Evolutionary conservation across 2,113 vertebrate genomes (phyloP), one percentile per base, ranked within the genome.

Genomic region (Oncorhynchus tshawytscha): DNA sequence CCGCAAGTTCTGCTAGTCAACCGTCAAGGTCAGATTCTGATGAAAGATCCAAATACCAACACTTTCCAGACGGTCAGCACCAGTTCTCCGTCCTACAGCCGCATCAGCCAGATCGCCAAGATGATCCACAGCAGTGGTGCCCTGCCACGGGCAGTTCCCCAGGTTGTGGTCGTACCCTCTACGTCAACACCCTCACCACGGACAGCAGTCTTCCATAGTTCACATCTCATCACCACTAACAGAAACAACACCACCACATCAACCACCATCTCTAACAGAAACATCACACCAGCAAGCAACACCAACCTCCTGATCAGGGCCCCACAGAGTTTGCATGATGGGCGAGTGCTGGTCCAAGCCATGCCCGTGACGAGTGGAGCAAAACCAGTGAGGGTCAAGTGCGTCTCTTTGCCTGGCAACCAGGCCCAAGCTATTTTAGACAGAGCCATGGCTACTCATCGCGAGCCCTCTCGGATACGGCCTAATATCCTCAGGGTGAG

Each of bases 1-100:
- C 94, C 91, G 25, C 94, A 95, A 71, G 92, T 97, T 70, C 90
- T 96, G 16, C 91, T 96, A 2, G 92, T 97, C 66, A 97, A 96
- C 88, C 92, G 96, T 22, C 84, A 94, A 39, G 95, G 95, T 13
- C 95, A 94, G 83, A 92, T 97, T 78, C 92, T 96, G 15, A 85
- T 96, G 72, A 96, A 95, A 86, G 91, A 96, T 88, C 90, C 88
- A 0, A 82, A 75, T 57, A 81, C 88, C 11, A 93, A 93, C 83
- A 93, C 90, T 0, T 92, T 87, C 54, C 92, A 93, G 72, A 29
- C 85, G 0, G 80, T 92, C 45, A 82, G 29, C 45, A 8, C 89
- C 18, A 90, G 86, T 65, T 92, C 92, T 1, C 88, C 91, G 1
- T 76, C 90, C 1, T 91, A 92, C 67, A 88, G 25, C 59, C 89